phyloP scores from a whole-genome alignment of 1,140 invertebrate genomes.

The Drosophila melanica region DNA sequence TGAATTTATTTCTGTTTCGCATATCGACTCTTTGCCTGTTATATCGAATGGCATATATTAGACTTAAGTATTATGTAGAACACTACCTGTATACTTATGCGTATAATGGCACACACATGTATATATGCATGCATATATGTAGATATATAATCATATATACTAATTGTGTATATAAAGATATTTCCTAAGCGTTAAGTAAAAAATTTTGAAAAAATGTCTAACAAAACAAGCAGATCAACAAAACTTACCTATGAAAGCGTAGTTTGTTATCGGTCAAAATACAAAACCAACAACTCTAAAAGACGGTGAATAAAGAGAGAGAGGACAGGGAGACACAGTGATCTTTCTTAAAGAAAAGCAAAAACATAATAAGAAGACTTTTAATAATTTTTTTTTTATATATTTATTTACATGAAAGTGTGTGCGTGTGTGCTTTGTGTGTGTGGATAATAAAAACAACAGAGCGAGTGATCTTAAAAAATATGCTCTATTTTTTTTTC shows the following conservation, averaged over 20 bases:
- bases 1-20: not conserved
- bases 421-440: not conserved
- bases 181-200: not conserved
- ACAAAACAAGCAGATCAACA: not conserved
- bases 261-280: conserved; percentile 5
- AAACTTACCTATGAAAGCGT: not conserved
- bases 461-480: not conserved
- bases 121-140: conserved; percentile 1
- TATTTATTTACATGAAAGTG: not conserved
- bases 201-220: not conserved
- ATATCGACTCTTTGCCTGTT: conserved; percentile 4
- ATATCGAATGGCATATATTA: not conserved
- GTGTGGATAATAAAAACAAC: not conserved
- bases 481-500: too few relatives aligned
- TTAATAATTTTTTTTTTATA: conserved; percentile 1
- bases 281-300: not conserved
- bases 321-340: conserved; percentile 13
- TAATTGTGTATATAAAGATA: conserved; percentile 1
- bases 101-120: not conserved
- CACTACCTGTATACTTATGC: conserved; percentile 3
- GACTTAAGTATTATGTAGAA: conserved; percentile 19
- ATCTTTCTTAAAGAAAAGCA: conserved; percentile 44
- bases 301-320: not conserved
- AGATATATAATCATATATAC: not conserved
- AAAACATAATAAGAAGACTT: not conserved